Conservation (phyloP, 2,888 invertebrate genomes). For the Plagiodera versicolora region DNA sequence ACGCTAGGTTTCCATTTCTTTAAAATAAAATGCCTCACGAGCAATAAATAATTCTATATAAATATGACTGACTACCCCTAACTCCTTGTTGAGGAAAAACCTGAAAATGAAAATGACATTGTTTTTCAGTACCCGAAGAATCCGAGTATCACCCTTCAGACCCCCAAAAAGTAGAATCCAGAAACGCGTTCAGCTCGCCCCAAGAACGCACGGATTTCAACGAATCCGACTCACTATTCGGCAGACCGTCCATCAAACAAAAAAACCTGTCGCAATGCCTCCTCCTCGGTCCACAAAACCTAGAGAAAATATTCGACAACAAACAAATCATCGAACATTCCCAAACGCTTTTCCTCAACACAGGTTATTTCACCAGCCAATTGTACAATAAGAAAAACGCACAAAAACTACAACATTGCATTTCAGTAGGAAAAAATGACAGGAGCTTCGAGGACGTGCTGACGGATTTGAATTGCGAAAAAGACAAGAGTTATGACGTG, state of each 20-base stretch:
- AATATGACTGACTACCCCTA: too few species aligned
- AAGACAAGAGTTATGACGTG: slow-evolving; percentile 38
- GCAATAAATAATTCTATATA: too few species aligned
- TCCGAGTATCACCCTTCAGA: slow-evolving; percentile 45
- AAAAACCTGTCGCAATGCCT: slow-evolving; percentile 50
- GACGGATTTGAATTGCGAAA: slow-evolving; percentile 37
- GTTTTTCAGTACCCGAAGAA: slow-evolving; percentile 57
- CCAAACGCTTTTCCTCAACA: slow-evolving; percentile 50
- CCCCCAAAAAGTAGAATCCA: slow-evolving; percentile 29
- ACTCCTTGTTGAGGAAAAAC: too few species aligned
- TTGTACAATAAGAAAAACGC: slow-evolving; percentile 21
- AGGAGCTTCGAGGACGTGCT: slow-evolving; percentile 45
- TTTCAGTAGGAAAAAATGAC: slow-evolving; percentile 40
- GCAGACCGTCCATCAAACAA: slow-evolving; percentile 47
- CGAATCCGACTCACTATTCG: slow-evolving; percentile 43
- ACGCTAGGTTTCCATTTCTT: too few species aligned
- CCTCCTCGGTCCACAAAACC: slow-evolving; percentile 52
- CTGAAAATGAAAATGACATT: background rate
- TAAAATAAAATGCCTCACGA: too few species aligned
- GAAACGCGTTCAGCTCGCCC: slow-evolving; percentile 54
- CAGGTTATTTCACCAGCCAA: slow-evolving; percentile 49
- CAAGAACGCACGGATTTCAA: slow-evolving; percentile 52
- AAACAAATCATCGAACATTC: slow-evolving; percentile 53
- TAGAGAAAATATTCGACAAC: slow-evolving; percentile 54
- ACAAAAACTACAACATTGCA: slow-evolving; percentile 33